Base-by-base conservation (phyloP, 1,140 invertebrate species). In the Grapholita molesta region DNA sequence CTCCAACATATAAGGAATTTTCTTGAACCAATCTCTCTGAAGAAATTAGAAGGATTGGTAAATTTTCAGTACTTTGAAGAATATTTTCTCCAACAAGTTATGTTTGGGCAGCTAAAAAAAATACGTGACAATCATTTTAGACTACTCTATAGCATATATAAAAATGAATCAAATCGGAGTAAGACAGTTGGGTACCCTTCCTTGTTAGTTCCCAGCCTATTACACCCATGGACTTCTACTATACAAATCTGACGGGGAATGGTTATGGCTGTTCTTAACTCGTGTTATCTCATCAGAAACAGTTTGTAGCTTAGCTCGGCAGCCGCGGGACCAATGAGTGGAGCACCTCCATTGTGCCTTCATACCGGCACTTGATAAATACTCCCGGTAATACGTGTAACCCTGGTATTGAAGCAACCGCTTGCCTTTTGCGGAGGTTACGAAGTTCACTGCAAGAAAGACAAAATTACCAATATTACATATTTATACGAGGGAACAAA, bases 341-440 rank as follows among this genome's bases (percentile, higher is more conserved):
- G 83, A 83, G 30, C 83, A 85, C 3, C 74, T 67, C 83, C 83
- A 85, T 0, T 71, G 70, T 0, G 78, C 55, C 64, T 73, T 76
- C 0, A 53, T 28, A 0, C 67, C 65, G 9, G 7, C 28, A 21
- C 32, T 66, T 69, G 69, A 3, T 6, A 30, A 6, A 6, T n/a
- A 9, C n/a, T 18, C 28, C n/a, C 18, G 55, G 55, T 61, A 30
- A 8, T 61, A 61, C 6, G 55, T 61, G 55, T 30, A 61, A 25
- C 12, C 11, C 25, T 30, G 5, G 25, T 28, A 61, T 1, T 25
- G 55, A n/a, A 61, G 24, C n/a, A 61, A 15, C 12, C 24, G 28
- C 55, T 61, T 61, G 55, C 55, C 55, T 61, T 61, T 61, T 8
- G 12, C n/a, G 25, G 55, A 61, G 8, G 55, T 61, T 15, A 61